Conservation (phyloP, 2,888 invertebrate genomes). For the Eutolmus rufibarbis region DNA sequence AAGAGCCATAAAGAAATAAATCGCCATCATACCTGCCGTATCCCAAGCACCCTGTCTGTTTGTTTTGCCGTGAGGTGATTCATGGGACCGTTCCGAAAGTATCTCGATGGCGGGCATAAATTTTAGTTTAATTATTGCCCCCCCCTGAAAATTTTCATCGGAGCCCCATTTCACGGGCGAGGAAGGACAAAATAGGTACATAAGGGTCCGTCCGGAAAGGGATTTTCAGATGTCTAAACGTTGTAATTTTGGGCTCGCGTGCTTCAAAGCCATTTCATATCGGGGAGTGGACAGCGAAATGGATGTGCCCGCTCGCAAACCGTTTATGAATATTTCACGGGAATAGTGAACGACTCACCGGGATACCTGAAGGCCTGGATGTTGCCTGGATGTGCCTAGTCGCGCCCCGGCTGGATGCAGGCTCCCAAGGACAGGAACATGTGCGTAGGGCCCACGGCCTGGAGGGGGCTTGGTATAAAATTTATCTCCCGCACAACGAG, state of each 20-base stretch:
- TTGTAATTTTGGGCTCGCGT: conserved; percentile 8
- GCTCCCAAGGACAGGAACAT: not conserved
- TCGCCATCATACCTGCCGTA: not conserved
- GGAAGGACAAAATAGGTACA: not conserved
- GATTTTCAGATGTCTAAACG: not conserved
- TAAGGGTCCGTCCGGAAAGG: not conserved
- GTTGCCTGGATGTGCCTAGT: not conserved
- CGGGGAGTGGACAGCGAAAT: not conserved
- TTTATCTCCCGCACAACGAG: not conserved
- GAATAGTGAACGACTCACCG: not conserved
- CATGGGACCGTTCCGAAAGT: not conserved
- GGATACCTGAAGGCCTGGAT: not conserved
- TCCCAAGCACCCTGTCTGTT: not conserved
- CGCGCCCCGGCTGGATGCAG: not conserved
- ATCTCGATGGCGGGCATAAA: conserved; percentile 1
- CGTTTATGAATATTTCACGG: not conserved
- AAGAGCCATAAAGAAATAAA: conserved; percentile 4
- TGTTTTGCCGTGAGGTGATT: not conserved
- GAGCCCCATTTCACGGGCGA: not conserved
- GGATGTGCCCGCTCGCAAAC: not conserved
- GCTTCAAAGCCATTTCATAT: conserved; percentile 20
- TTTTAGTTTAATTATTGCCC: conserved; percentile 21
- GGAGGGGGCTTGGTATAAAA: not conserved
- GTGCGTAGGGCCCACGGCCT: not conserved
- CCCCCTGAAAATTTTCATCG: not conserved